Evolutionary conservation across 2,113 vertebrate genomes (phyloP).

Genomic region (Trogon melanurus): DNA sequence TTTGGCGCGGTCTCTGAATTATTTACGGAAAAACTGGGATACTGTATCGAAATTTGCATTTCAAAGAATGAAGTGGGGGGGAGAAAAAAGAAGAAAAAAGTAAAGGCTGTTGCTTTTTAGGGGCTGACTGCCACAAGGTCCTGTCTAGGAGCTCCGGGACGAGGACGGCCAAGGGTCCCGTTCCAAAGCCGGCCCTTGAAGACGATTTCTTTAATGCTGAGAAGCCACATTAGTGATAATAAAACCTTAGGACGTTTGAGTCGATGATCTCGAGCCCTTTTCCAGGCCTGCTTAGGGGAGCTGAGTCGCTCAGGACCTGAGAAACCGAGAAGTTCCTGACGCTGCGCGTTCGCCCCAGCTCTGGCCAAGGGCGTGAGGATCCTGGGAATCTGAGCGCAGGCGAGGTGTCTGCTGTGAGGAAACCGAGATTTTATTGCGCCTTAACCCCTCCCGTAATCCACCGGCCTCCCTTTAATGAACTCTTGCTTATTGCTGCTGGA

Average conservation of each 20-base stretch:
- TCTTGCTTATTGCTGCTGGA: not conserved
- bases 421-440: not conserved
- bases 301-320: not conserved
- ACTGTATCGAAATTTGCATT: conserved; percentile 58
- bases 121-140: not conserved
- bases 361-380: rapidly evolving
- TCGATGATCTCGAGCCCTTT: rapidly evolving
- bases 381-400: not conserved
- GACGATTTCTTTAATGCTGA: not conserved
- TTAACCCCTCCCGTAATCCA: not conserved
- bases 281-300: not conserved
- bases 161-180: not conserved
- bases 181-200: not conserved
- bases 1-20: conserved; percentile 59
- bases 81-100: not conserved
- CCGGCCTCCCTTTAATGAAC: not conserved
- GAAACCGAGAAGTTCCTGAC: not conserved
- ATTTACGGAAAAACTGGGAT: conserved; percentile 70
- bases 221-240: not conserved
- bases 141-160: not conserved
- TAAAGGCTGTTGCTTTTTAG: not conserved
- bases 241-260: not conserved
- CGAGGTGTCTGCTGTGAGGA: not conserved
- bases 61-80: not conserved
- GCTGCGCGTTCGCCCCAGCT: rapidly evolving